Evolutionary conservation across 2,888 invertebrate species (phyloP).

Genomic region (Physocephala rufipes): DNA sequence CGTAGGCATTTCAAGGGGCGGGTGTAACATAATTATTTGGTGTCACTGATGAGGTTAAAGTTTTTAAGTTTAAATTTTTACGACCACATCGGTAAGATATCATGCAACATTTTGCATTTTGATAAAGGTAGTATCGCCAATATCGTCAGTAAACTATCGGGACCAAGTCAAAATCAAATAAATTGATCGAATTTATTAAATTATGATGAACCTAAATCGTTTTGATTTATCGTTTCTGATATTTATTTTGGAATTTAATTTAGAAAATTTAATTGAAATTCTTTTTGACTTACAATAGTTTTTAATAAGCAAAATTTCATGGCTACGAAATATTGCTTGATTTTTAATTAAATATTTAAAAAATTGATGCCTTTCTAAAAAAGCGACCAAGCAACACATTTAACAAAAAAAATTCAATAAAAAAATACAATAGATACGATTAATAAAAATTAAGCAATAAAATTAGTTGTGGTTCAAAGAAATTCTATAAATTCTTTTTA

Average conservation of each 20-base stretch:
- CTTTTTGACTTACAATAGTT: slow-evolving; percentile 50
- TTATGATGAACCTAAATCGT: too few species aligned
- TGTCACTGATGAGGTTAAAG: slow-evolving; percentile 48
- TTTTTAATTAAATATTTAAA: slow-evolving; percentile 35
- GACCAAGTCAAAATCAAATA: too few species aligned
- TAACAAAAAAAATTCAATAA: slow-evolving; percentile 59
- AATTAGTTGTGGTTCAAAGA: slow-evolving; percentile 65
- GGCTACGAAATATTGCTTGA: slow-evolving; percentile 48
- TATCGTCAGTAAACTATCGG: too few species aligned
- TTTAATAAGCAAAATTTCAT: slow-evolving; percentile 60
- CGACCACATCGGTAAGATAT: not conserved
- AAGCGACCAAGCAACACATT: slow-evolving; percentile 33
- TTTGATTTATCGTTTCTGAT: too few species aligned
- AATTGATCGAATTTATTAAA: too few species aligned
- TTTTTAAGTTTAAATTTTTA: slow-evolving; percentile 35
- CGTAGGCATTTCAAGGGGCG: slow-evolving; percentile 39
- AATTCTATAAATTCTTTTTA: slow-evolving; percentile 47
- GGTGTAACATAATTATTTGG: slow-evolving; percentile 45
- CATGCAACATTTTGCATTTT: not conserved
- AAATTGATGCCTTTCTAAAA: slow-evolving; percentile 15
- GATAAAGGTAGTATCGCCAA: too few species aligned
- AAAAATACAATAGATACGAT: slow-evolving; percentile 37
- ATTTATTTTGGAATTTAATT: too few species aligned
- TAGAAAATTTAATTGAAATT: too few species aligned
- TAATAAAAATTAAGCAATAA: slow-evolving; percentile 66